Conservation (phyloP, 2,797 vertebrate genomes). For the Hylomyscus alleni region DNA sequence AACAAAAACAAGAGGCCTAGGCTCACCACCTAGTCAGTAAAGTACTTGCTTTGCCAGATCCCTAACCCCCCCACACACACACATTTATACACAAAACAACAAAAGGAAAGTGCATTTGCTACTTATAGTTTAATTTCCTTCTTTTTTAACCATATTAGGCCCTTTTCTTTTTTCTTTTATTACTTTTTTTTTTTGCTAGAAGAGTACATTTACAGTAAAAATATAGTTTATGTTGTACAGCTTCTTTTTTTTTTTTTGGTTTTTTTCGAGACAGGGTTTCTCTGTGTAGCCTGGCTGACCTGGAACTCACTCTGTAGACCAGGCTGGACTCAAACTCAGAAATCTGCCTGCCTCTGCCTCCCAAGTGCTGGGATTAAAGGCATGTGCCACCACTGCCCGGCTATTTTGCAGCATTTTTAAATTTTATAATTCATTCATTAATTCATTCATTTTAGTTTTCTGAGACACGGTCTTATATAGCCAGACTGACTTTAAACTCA, state of each 20-base stretch:
- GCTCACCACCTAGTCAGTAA: neutral
- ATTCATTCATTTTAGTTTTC: neutral
- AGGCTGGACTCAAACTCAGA: no score
- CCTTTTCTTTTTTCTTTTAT: neutral
- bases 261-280: no score
- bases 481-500: neutral
- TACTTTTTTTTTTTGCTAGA: conserved; percentile 2
- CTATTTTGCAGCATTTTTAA: neutral
- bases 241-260: no score
- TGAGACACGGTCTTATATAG: neutral
- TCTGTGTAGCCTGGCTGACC: no score
- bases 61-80: neutral
- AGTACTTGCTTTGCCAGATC: neutral
- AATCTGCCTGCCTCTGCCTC: no score
- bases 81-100: neutral
- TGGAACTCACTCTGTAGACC: no score
- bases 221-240: neutral
- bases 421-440: neutral
- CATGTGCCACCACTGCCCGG: no score
- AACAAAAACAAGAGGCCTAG: neutral
- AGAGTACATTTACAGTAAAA: conserved; percentile 24
- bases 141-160: neutral
- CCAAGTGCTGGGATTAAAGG: no score
- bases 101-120: conserved; percentile 31
- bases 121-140: conserved; percentile 38